A percentile compares a stretch with the other conserved stretches of the same genome.
Evolutionary conservation across 1,140 invertebrate genomes (phyloP).

Genomic region (Hyles vespertilio): DNA sequence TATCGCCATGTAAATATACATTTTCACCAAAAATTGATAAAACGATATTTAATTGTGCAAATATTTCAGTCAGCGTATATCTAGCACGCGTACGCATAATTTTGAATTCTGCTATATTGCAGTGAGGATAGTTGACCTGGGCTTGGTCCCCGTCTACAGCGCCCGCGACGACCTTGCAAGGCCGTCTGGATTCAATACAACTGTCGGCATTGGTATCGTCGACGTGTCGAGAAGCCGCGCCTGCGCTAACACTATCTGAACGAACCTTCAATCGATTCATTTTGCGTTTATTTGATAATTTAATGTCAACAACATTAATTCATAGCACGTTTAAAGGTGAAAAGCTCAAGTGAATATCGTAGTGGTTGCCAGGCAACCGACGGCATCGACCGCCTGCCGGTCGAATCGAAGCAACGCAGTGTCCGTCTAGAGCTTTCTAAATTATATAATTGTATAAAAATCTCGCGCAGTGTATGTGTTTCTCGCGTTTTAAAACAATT

Average conservation of each 20-base stretch:
- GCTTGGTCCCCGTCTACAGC: too few relatives aligned
- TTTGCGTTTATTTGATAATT: too few relatives aligned
- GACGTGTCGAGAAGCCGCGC: not conserved
- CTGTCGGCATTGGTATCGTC: slow-evolving; percentile 6
- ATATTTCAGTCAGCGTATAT: too few relatives aligned
- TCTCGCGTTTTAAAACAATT: not conserved
- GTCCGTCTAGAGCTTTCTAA: slow-evolving; percentile 42
- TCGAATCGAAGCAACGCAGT: slow-evolving; percentile 5
- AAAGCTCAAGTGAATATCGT: not conserved
- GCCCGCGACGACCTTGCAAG: slow-evolving; percentile 34
- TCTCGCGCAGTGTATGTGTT: slow-evolving; percentile 13
- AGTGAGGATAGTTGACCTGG: too few relatives aligned
- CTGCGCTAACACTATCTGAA: not conserved
- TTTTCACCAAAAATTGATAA: too few relatives aligned
- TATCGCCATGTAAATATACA: too few relatives aligned
- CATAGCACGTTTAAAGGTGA: too few relatives aligned
- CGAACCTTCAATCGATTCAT: too few relatives aligned
- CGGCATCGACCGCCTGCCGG: slow-evolving; percentile 25
- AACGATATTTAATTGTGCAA: too few relatives aligned
- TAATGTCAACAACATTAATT: too few relatives aligned
- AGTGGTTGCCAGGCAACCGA: slow-evolving; percentile 43
- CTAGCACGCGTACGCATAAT: too few relatives aligned
- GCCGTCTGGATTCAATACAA: slow-evolving; percentile 22
- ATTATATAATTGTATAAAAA: slow-evolving; percentile 17
- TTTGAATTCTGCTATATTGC: too few relatives aligned